Evolutionary conservation across 2,113 vertebrate genomes (phyloP), one percentile per base, ranked within the genome.

Genomic region (Tetrax tetrax): DNA sequence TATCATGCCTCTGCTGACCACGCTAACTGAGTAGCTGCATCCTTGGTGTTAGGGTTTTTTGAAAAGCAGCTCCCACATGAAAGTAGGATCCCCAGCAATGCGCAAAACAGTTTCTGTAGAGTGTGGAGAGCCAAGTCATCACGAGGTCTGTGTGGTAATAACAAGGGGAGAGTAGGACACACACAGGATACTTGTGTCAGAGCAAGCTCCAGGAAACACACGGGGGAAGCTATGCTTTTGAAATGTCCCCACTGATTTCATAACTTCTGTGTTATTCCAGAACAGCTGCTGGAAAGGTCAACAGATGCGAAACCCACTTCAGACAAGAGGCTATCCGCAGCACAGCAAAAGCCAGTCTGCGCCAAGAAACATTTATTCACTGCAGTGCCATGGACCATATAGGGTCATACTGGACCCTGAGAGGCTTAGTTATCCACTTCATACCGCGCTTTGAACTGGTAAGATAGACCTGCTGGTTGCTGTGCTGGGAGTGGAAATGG

Each of bases 101-200:
- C 13, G 21, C 2, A 6, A 43, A 91, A 48, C 33, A 37, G 70
- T 53, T 92, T 82, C 89, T 56, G 78, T 31, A 23, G 45, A 31
- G 64, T 16, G 29, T 50, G 74, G 63, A 70, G 78, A 83, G 85
- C 94, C 85, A 93, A 94, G 88, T 13, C 88, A 80, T 95, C 96
- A 96, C 2, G 10, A 95, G 90, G 79, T 38, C 69, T 90, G 83
- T 83, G 96, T 96, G 79, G 92, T 53, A 95, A 96, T 63, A 89
- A 23, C 47, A 57, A 45, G 70, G 47, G 50, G 72, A 83, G 72
- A 93, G 80, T 6, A 87, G 90, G 87, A 91, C 87, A 90, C 85
- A 31, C 68, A 65, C 4, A 70, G 27, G 81, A 68, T 68, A n/a
- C 66, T 90, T 37, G 57, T 83, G 92, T 69, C 94, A 76, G 74